phyloP scores from a whole-genome alignment of 2,113 vertebrate genomes.

The Tretioscincus oriximinensis region DNA sequence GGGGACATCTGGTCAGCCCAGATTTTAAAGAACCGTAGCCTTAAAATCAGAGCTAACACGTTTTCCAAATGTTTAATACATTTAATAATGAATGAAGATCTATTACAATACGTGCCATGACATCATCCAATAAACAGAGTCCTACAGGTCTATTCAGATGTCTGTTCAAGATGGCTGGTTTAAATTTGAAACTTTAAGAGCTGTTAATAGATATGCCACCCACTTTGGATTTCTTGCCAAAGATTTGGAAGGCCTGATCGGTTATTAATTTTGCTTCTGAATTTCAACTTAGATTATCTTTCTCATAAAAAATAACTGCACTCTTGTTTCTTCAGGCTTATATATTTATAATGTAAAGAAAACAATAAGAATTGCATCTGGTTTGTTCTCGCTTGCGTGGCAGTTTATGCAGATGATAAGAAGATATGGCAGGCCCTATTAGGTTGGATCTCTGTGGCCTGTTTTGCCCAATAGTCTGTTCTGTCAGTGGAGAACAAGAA shows the following conservation, averaged over 20 bases:
- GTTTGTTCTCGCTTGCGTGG: neutral
- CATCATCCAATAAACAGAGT: slow-evolving; percentile 3
- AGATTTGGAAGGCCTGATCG: neutral
- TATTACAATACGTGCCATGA: neutral
- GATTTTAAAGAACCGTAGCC: too few relatives aligned
- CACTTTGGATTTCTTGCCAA: slow-evolving; percentile 19
- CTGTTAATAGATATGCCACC: slow-evolving; percentile 34
- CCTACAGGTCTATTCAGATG: neutral
- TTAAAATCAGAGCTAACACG: neutral
- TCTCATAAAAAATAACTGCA: slow-evolving; percentile 7
- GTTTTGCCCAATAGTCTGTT: neutral
- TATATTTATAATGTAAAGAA: neutral
- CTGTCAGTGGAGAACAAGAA: too few relatives aligned
- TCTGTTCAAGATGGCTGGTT: neutral
- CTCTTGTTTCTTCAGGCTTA: neutral
- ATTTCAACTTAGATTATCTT: slow-evolving; percentile 4
- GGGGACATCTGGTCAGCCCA: too few relatives aligned
- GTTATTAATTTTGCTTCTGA: slow-evolving; percentile 20
- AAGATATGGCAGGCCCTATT: neutral
- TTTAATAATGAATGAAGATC: slow-evolving; percentile 21
- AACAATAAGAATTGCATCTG: neutral
- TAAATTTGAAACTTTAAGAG: neutral
- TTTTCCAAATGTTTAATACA: slow-evolving; percentile 15
- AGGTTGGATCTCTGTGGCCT: neutral
- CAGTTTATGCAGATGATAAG: neutral